These are phyloP conservation scores for Leucophenga varia DNA, from an alignment of 1,140 invertebrate species.

Conservation along the genomic window DNA sequence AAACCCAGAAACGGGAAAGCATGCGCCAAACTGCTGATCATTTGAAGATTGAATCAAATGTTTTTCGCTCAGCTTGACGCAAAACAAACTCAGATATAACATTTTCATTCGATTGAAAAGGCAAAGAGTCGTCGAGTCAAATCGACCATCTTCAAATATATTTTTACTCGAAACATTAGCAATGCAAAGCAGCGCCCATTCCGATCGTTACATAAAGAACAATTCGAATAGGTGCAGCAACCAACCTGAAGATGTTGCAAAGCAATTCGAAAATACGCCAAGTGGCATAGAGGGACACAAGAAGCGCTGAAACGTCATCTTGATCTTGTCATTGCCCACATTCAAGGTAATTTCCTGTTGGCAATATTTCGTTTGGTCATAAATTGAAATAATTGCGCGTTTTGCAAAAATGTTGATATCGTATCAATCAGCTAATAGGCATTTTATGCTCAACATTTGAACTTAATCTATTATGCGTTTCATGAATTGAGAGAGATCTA, in stretches of 20 bases:
- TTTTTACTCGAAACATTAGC: constrained; percentile 21
- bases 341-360: constrained; percentile 25
- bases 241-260: constrained; percentile 4
- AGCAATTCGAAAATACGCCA: no score
- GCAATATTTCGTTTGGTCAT: constrained; percentile 18
- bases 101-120: constrained; percentile 24
- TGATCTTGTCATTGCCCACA: constrained; percentile 40
- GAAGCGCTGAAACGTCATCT: constrained; percentile 21
- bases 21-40: constrained; percentile 6
- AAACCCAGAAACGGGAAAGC: background rate
- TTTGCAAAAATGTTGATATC: constrained; percentile 29
- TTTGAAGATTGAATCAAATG: constrained; percentile 17
- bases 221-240: constrained; percentile 33
- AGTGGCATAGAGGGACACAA: constrained; percentile 3
- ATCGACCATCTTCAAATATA: no score
- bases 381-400: constrained; percentile 44
- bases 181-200: constrained; percentile 33
- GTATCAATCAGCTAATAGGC: constrained; percentile 50
- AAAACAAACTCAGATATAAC: constrained; percentile 15
- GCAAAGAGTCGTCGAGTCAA: no score
- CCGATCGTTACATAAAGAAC: constrained; percentile 47
- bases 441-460: constrained; percentile 43
- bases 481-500: constrained; percentile 16
- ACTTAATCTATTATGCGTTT: constrained; percentile 1
- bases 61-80: background rate